These are phyloP conservation scores for Caiman crocodilus DNA, from an alignment of 2,797 vertebrate species.

Conservation along the genomic window DNA sequence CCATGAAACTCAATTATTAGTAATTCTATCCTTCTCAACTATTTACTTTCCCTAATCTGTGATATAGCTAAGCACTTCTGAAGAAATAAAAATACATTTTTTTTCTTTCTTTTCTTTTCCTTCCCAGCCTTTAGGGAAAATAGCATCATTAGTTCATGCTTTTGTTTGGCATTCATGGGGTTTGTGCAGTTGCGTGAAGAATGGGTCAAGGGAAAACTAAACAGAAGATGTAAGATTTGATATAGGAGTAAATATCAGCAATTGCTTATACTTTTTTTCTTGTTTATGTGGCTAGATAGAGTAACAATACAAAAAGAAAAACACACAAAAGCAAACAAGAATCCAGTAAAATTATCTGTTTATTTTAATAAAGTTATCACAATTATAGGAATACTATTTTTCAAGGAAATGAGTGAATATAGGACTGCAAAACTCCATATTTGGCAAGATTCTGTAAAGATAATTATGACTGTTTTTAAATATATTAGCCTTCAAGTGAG, in stretches of 20 bases:
- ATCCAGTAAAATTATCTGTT: conserved; percentile 27
- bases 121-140: conserved; percentile 19
- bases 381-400: conserved; percentile 33
- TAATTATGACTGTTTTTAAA: not conserved
- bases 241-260: not conserved
- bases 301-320: conserved; percentile 60
- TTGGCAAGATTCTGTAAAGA: not conserved
- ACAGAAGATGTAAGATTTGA: not conserved
- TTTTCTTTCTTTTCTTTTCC: not conserved
- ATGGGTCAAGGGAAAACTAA: conserved; percentile 44
- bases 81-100: not conserved
- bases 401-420: not conserved
- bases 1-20: conserved; percentile 63
- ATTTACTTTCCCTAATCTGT: not conserved
- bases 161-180: conserved; percentile 71
- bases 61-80: not conserved
- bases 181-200: conserved; percentile 62
- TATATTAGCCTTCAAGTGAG: not conserved
- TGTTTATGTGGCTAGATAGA: conserved; percentile 63
- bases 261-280: conserved; percentile 28
- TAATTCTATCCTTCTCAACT: conserved; percentile 42
- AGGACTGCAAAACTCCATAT: not conserved
- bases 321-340: conserved; percentile 53
- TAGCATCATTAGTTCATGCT: conserved; percentile 6
- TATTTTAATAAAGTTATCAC: conserved; percentile 66